Evolutionary conservation across 2,113 vertebrate genomes (phyloP).

Genomic region (Anser cygnoides): DNA sequence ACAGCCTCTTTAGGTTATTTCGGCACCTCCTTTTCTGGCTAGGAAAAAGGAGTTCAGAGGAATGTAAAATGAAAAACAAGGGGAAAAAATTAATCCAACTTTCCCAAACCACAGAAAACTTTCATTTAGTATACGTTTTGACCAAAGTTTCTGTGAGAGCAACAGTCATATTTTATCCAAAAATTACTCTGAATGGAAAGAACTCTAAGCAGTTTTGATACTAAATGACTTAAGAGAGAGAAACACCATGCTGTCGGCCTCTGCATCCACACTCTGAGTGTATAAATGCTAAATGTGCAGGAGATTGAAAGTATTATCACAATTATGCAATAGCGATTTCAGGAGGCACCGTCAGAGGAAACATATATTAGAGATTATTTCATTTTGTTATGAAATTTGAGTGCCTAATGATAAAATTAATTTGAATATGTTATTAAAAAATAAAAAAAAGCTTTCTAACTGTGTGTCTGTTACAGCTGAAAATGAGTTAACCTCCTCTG

Average conservation of each 20-base stretch:
- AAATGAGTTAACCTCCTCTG: neutral
- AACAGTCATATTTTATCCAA: neutral
- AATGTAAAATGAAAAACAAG: constrained; percentile 18
- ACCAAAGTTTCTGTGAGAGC: neutral
- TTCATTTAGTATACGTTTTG: constrained; percentile 18
- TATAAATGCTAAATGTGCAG: neutral
- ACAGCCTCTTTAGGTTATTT: constrained; percentile 11
- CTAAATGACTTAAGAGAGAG: neutral
- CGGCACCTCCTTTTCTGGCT: constrained; percentile 27
- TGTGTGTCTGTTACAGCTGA: neutral
- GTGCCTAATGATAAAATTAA: neutral
- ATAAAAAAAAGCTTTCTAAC: neutral
- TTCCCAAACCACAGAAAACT: constrained; percentile 44
- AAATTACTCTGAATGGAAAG: neutral
- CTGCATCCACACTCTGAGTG: neutral
- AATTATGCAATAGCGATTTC: neutral
- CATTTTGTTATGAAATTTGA: neutral
- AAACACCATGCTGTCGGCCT: neutral
- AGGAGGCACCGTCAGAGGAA: neutral
- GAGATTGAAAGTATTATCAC: neutral
- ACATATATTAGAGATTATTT: neutral
- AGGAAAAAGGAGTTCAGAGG: neutral
- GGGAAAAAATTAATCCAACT: neutral
- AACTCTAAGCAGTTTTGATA: neutral
- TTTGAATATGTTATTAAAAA: neutral